Percentiles rank a stretch among this genome's conserved stretches.
phyloP scores from a whole-genome alignment of 2,888 invertebrate genomes.

The Teinopalpus imperialis region DNA sequence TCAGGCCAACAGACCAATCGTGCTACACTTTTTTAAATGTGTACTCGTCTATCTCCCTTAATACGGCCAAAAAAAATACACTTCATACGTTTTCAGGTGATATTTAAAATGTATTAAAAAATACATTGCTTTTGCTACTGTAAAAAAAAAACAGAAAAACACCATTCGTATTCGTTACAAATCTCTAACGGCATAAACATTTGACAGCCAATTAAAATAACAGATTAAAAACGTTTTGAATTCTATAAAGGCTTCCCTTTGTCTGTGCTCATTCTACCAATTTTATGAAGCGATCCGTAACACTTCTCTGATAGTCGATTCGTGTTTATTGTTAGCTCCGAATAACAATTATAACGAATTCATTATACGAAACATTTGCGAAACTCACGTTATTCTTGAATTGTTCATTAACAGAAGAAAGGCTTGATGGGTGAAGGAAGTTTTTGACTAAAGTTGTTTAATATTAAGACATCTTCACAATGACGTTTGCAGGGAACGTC shows the following conservation, averaged over 20 bases:
- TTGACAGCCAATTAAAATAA: slow-evolving; percentile 24
- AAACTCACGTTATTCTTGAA: slow-evolving; percentile 62
- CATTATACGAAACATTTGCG: slow-evolving; percentile 19
- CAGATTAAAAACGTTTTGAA: slow-evolving; percentile 16
- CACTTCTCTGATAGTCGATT: slow-evolving; percentile 13
- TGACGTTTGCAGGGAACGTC: neutral
- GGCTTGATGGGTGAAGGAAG: slow-evolving; percentile 56
- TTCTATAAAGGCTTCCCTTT: slow-evolving; percentile 9
- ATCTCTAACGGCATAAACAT: slow-evolving; percentile 11
- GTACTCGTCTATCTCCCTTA: too few relatives aligned
- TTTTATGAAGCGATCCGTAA: slow-evolving; percentile 8
- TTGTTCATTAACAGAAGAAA: slow-evolving; percentile 62
- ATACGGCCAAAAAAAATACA: too few relatives aligned
- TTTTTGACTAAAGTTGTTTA: slow-evolving; percentile 64
- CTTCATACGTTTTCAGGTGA: too few relatives aligned
- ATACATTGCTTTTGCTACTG: too few relatives aligned
- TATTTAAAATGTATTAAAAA: too few relatives aligned
- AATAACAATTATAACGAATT: slow-evolving; percentile 20
- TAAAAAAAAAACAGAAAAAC: too few relatives aligned
- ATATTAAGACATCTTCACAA: neutral
- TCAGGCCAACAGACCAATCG: too few relatives aligned
- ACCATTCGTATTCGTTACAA: too few relatives aligned
- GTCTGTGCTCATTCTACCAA: slow-evolving; percentile 11
- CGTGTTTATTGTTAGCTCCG: neutral
- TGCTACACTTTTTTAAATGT: too few relatives aligned